These are phyloP conservation scores for Eulemur rubriventer DNA, from an alignment of 2,797 vertebrate species.

Conservation along the genomic window DNA sequence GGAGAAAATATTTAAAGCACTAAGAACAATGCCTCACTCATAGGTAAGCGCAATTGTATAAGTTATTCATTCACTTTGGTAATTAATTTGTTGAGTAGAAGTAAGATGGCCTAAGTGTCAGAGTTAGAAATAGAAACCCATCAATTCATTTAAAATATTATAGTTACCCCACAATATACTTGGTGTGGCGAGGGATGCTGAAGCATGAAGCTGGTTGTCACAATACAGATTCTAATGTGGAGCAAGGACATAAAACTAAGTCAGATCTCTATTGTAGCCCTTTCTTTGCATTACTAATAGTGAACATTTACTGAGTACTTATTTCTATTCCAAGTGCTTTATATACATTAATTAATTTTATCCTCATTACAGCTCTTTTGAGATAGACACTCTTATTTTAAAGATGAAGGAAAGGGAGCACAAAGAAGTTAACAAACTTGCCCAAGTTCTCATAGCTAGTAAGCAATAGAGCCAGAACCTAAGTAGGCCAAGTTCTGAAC, in stretches of 20 bases:
- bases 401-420: not conserved
- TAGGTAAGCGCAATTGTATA: not conserved
- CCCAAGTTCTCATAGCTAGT: not conserved
- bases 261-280: not conserved
- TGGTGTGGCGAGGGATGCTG: not conserved
- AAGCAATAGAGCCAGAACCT: not conserved
- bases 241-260: not conserved
- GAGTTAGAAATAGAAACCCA: constrained; percentile 28
- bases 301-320: not conserved
- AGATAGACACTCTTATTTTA: not conserved
- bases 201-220: not conserved
- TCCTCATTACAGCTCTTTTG: not conserved
- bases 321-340: not conserved
- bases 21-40: not conserved
- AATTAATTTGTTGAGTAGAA: not conserved
- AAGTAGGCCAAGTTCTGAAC: not conserved
- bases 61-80: not conserved
- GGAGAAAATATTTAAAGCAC: not conserved
- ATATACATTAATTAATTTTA: not conserved
- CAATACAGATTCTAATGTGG: not conserved
- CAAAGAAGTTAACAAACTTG: not conserved
- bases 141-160: constrained; percentile 22
- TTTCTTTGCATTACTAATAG: not conserved
- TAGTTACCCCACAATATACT: not conserved
- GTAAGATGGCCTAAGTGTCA: not conserved